Conservation (phyloP, 2,888 invertebrate genomes). For the Phalera bucephala region DNA sequence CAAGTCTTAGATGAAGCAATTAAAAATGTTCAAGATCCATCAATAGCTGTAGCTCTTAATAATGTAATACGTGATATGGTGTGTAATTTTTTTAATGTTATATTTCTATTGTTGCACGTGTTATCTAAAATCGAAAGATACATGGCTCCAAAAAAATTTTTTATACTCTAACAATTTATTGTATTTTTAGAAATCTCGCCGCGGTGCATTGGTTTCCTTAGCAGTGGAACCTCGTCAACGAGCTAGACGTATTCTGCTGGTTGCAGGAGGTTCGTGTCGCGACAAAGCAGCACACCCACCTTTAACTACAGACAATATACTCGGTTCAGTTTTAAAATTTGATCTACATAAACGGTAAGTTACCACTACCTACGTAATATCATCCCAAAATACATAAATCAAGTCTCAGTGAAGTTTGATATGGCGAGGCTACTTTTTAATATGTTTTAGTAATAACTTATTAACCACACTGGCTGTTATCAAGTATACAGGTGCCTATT, state of each 20-base stretch:
- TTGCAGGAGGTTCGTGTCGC: slow-evolving; percentile 94
- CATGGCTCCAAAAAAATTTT: no score
- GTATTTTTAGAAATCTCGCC: slow-evolving; percentile 82
- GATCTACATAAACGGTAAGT: slow-evolving; percentile 87
- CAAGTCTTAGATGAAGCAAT: slow-evolving; percentile 90
- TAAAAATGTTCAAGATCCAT: slow-evolving; percentile 90
- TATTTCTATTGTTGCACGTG: no score
- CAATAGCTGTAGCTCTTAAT: slow-evolving; percentile 90
- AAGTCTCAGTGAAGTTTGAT: no score
- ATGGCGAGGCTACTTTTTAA: no score
- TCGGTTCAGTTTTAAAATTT: slow-evolving; percentile 92
- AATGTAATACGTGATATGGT: slow-evolving; percentile 91
- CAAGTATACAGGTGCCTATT: no score
- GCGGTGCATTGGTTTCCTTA: slow-evolving; percentile 89
- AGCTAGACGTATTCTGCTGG: slow-evolving; percentile 93
- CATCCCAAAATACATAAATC: no score
- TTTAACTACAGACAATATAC: slow-evolving; percentile 91
- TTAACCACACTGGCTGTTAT: no score
- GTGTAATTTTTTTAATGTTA: no score
- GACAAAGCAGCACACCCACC: slow-evolving; percentile 90
- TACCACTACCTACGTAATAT: no score
- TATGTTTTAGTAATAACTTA: no score
- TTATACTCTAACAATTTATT: no score
- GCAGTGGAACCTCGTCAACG: slow-evolving; percentile 91
- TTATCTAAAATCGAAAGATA: no score